phyloP scores from a whole-genome alignment of 2,888 invertebrate species.

The Tricholauxania praeusta region DNA sequence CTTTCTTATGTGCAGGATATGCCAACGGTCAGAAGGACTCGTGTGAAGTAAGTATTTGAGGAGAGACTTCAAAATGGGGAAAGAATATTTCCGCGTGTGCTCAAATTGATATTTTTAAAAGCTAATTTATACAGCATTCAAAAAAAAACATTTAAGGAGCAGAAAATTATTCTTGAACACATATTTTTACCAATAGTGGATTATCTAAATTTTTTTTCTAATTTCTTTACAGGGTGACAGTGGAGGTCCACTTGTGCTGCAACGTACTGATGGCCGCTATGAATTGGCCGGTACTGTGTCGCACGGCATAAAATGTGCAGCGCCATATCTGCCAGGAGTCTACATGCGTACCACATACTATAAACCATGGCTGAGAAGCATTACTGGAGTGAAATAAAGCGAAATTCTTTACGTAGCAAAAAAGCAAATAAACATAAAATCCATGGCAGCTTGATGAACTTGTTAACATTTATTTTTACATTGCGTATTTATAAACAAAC shows the following conservation, averaged over 20 bases:
- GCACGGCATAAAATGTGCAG: slow-evolving; percentile 95
- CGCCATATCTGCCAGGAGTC: slow-evolving; percentile 91
- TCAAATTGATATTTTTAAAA: too few species aligned
- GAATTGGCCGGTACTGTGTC: slow-evolving; percentile 92
- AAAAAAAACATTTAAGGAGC: too few species aligned
- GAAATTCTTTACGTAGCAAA: not conserved
- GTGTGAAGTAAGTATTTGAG: slow-evolving; percentile 79
- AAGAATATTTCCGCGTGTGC: too few species aligned
- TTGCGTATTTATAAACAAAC: not conserved
- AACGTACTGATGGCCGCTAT: slow-evolving; percentile 86
- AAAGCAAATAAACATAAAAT: not conserved
- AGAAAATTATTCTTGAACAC: too few species aligned
- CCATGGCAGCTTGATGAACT: not conserved
- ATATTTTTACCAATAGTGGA: too few species aligned
- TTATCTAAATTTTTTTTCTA: too few species aligned
- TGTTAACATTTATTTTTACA: too few species aligned
- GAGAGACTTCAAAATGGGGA: too few species aligned
- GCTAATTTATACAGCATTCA: too few species aligned
- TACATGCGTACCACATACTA: slow-evolving; percentile 94
- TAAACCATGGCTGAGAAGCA: slow-evolving; percentile 89
- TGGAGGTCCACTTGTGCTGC: slow-evolving; percentile 89
- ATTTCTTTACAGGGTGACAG: slow-evolving; percentile 82
- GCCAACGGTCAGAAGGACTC: slow-evolving; percentile 93
- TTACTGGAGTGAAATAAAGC: slow-evolving; percentile 79
- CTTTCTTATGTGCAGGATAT: slow-evolving; percentile 93